Percentiles rank a stretch among this genome's conserved stretches.
phyloP scores from a whole-genome alignment of 2,797 vertebrate genomes.

The Sternotherus odoratus region DNA sequence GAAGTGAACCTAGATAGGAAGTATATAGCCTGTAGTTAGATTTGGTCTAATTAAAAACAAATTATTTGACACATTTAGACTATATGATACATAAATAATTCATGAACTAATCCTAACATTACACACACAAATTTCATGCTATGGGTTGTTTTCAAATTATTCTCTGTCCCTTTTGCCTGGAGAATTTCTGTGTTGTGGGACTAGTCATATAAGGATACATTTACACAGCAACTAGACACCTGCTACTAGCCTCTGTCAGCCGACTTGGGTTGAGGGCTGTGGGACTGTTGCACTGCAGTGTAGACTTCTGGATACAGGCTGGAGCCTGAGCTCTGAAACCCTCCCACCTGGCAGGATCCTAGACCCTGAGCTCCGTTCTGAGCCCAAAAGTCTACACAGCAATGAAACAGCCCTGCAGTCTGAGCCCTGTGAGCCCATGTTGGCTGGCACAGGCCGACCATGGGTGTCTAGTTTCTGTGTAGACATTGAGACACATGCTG shows the following conservation, averaged over 20 bases:
- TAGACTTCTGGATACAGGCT: too few species aligned
- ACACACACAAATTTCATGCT: background rate
- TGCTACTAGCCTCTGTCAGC: too few species aligned
- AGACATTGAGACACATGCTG: background rate
- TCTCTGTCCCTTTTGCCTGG: background rate
- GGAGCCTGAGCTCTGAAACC: too few species aligned
- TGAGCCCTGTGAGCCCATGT: too few species aligned
- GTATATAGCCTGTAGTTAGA: background rate
- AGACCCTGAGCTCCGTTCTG: too few species aligned
- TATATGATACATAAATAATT: background rate
- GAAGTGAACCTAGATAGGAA: background rate
- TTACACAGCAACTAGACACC: too few species aligned
- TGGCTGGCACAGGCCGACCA: too few species aligned
- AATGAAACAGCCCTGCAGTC: too few species aligned
- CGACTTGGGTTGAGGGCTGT: too few species aligned
- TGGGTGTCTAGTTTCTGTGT: background rate
- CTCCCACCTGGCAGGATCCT: too few species aligned
- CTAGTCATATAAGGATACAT: background rate
- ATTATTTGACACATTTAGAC: background rate
- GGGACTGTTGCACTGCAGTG: too few species aligned
- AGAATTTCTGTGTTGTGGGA: background rate
- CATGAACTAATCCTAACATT: background rate
- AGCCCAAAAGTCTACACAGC: too few species aligned
- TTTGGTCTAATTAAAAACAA: background rate
- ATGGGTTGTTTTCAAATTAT: background rate